These are phyloP conservation scores for Tridacna gigas DNA, from an alignment of 2,888 invertebrate species.

Conservation along the genomic window DNA sequence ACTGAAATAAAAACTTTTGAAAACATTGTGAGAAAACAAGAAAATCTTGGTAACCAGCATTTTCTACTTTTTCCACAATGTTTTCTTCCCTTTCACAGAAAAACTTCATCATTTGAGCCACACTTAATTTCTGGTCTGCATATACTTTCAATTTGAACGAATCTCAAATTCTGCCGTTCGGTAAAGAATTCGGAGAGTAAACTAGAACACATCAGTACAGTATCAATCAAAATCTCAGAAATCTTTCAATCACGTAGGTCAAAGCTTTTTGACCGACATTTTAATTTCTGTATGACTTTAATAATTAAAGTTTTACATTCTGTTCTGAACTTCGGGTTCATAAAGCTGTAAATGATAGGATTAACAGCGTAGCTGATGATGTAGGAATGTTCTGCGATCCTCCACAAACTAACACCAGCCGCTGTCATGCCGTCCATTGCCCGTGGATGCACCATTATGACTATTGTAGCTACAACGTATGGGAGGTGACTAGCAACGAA, in stretches of 20 bases:
- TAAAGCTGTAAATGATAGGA: constrained; percentile 62
- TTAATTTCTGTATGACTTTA: constrained; percentile 32
- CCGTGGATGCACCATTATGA: constrained; percentile 27
- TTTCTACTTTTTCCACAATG: too few species aligned
- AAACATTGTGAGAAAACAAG: too few species aligned
- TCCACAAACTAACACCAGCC: constrained; percentile 32
- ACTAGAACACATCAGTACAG: too few species aligned
- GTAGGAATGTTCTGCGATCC: constrained; percentile 53
- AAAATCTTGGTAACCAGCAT: too few species aligned
- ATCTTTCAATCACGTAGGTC: constrained; percentile 16
- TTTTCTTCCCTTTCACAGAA: too few species aligned
- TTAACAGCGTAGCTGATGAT: constrained; percentile 58
- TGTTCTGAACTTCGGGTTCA: constrained; percentile 56
- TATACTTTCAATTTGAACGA: too few species aligned
- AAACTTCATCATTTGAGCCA: too few species aligned
- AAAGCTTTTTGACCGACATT: constrained; percentile 40
- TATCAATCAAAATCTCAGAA: too few species aligned
- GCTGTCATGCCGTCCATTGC: constrained; percentile 25
- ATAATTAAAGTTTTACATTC: constrained; percentile 52
- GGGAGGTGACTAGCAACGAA: constrained; percentile 60
- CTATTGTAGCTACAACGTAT: constrained; percentile 48
- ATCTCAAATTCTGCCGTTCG: too few species aligned
- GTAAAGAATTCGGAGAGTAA: too few species aligned
- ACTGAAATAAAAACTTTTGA: too few species aligned
- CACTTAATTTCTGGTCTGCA: too few species aligned